Percentiles rank a stretch among this genome's conserved stretches.
phyloP scores from a whole-genome alignment of 2,888 invertebrate species.

The Uropetala carovei region DNA sequence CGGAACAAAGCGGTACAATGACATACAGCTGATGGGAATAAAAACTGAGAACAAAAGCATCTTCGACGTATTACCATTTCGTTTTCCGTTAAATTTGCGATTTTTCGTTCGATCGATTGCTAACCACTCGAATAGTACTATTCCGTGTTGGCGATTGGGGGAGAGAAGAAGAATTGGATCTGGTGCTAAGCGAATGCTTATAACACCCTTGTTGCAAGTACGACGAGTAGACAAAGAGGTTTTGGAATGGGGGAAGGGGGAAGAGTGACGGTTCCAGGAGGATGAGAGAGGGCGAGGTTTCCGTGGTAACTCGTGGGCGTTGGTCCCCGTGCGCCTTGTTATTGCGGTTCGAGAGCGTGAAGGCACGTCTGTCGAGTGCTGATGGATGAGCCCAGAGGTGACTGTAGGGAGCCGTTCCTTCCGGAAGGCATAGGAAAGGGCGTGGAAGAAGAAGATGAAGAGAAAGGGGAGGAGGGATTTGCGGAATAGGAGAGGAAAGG shows the following conservation, averaged over 20 bases:
- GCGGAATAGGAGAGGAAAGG: background rate
- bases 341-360: conserved; percentile 52
- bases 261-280: no score
- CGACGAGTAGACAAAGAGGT: conserved; percentile 16
- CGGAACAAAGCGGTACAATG: no score
- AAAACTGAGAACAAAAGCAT: no score
- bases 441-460: background rate
- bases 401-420: conserved; percentile 2
- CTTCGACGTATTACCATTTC: no score
- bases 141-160: background rate
- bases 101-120: no score
- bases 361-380: conserved; percentile 60
- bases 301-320: background rate
- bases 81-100: no score
- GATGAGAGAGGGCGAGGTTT: background rate
- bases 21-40: no score
- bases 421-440: conserved; percentile 21
- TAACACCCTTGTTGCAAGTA: background rate
- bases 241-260: background rate
- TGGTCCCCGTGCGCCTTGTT: conserved; percentile 47
- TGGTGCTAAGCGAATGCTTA: background rate
- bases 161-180: background rate
- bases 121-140: no score
- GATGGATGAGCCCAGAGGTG: conserved; percentile 47
- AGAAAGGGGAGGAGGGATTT: background rate